A percentile compares a stretch with the other conserved stretches of the same genome.
Evolutionary conservation across 2,888 invertebrate genomes (phyloP).

Genomic region (Caenorhabditis drosophilae): DNA sequence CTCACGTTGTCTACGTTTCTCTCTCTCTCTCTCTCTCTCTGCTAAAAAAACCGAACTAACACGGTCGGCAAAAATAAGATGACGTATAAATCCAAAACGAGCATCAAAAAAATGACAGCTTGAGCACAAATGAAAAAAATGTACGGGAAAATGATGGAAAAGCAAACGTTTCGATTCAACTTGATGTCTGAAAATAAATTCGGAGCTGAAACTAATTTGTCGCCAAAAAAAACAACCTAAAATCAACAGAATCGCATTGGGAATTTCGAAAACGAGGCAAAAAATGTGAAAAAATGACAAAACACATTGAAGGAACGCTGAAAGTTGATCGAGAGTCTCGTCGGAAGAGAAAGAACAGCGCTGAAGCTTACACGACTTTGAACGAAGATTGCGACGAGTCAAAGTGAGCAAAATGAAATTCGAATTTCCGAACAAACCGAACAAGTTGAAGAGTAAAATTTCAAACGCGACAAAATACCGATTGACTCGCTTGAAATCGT

Average conservation of each 20-base stretch:
- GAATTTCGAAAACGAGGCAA: conserved; percentile 20
- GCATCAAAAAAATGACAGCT: conserved; percentile 18
- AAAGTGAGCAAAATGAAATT: conserved; percentile 16
- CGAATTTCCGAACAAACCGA: conserved; percentile 26
- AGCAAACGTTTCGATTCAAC: conserved; percentile 10
- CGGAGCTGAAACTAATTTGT: too few relatives aligned
- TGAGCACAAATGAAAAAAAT: conserved; percentile 25
- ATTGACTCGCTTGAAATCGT: conserved; percentile 8
- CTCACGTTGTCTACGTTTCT: too few relatives aligned
- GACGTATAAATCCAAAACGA: conserved; percentile 12
- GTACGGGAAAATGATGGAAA: conserved; percentile 14
- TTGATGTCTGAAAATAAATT: not conserved
- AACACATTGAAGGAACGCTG: conserved; percentile 21
- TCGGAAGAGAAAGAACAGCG: not conserved
- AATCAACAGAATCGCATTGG: conserved; percentile 11
- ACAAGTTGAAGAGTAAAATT: conserved; percentile 16
- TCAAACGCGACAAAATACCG: conserved; percentile 17
- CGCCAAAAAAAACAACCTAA: not conserved
- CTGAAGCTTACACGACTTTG: not conserved
- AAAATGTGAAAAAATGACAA: conserved; percentile 18
- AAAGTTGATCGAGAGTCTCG: not conserved
- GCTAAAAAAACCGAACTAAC: not conserved
- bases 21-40: too few relatives aligned
- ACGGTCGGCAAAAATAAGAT: conserved; percentile 18
- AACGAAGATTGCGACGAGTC: not conserved